Conservation (phyloP, 2,797 vertebrate species). For the Acanthurus lineatus region DNA sequence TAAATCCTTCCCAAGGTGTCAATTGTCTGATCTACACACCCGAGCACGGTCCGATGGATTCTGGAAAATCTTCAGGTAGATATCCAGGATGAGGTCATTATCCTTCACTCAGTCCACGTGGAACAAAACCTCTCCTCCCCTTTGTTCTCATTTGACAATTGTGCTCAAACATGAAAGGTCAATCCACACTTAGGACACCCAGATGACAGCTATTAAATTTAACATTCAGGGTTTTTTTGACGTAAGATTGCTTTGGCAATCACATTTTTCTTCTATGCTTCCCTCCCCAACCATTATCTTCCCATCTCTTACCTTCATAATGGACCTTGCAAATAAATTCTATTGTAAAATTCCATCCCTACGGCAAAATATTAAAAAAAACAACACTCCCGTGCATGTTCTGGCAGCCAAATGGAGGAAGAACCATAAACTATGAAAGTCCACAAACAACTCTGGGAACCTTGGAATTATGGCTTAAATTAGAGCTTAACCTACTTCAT, state of each 20-base stretch:
- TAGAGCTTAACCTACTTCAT: not conserved
- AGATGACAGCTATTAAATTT: slow-evolving; percentile 35
- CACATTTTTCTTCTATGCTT: slow-evolving; percentile 2
- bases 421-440: not conserved
- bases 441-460: not conserved
- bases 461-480: not conserved
- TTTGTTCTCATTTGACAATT: slow-evolving; percentile 57
- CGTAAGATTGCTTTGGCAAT: slow-evolving; percentile 40
- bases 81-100: slow-evolving; percentile 58
- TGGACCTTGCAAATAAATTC: slow-evolving; percentile 12
- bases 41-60: slow-evolving; percentile 44
- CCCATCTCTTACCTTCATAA: slow-evolving; percentile 21
- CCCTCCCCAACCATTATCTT: slow-evolving; percentile 16
- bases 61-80: slow-evolving; percentile 54
- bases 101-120: slow-evolving; percentile 42
- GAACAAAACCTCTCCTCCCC: slow-evolving; percentile 57
- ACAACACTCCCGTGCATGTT: slow-evolving; percentile 14
- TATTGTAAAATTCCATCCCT: slow-evolving; percentile 7
- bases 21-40: slow-evolving; percentile 58
- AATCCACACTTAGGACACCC: slow-evolving; percentile 48
- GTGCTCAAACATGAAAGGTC: slow-evolving; percentile 62
- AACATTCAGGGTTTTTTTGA: slow-evolving; percentile 20
- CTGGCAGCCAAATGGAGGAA: slow-evolving; percentile 14
- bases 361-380: not conserved
- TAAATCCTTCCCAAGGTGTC: slow-evolving; percentile 62